These are phyloP conservation scores for Ornithoptera alexandrae DNA, from an alignment of 2,888 invertebrate genomes.

Conservation along the genomic window DNA sequence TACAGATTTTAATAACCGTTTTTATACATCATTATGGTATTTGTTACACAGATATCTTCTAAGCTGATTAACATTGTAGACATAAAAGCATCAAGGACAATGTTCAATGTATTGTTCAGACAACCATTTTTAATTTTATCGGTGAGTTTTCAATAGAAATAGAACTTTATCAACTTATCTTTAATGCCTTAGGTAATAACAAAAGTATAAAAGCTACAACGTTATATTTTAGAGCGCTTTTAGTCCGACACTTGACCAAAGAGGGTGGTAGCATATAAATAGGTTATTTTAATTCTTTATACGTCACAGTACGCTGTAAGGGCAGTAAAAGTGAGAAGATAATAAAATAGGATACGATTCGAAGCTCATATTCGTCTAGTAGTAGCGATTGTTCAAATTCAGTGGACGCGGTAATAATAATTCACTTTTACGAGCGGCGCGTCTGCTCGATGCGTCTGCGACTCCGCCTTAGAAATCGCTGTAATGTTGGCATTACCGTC, in stretches of 20 bases:
- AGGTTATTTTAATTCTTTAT: conserved; percentile 31
- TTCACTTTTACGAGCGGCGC: conserved; percentile 74
- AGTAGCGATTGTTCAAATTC: conserved; percentile 71
- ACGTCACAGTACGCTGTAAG: conserved; percentile 20
- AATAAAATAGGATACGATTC: conserved; percentile 44
- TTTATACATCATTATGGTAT: neutral
- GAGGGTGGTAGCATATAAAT: conserved; percentile 25
- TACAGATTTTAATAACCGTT: neutral
- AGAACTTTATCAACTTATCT: conserved; percentile 4
- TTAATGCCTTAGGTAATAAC: conserved; percentile 7
- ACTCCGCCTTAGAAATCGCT: conserved; percentile 64
- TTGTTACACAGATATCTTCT: neutral
- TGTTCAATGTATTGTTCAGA: neutral
- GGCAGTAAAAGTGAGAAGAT: conserved; percentile 27
- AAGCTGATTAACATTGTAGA: too few species aligned
- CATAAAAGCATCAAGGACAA: neutral
- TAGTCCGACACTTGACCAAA: conserved; percentile 20
- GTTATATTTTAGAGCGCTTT: conserved; percentile 22
- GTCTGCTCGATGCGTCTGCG: conserved; percentile 68
- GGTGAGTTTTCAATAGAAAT: neutral
- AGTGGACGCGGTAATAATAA: conserved; percentile 71
- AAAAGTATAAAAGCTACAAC: conserved; percentile 22
- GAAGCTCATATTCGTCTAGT: conserved; percentile 53
- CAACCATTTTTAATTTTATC: neutral
- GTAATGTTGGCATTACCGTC: conserved; percentile 68